These are phyloP conservation scores for Ailuropoda melanoleuca DNA, from an alignment of 2,113 vertebrate species.

Conservation along the genomic window DNA sequence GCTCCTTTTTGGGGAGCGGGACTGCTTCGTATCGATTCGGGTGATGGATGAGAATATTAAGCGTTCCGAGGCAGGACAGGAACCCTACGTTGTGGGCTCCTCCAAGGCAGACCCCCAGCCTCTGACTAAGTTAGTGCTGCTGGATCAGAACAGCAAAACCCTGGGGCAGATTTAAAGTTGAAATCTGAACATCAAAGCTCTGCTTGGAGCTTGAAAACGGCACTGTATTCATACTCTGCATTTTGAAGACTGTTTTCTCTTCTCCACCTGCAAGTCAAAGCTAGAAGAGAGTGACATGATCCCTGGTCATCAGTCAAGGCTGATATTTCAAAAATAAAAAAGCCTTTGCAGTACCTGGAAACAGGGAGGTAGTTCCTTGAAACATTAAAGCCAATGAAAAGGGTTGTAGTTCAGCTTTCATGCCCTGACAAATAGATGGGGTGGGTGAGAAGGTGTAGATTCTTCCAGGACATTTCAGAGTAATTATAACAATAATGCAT, in stretches of 20 bases:
- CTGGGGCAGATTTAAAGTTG: conserved; percentile 19
- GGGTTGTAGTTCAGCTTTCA: conserved; percentile 75
- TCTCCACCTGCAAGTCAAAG: not conserved
- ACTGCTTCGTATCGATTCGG: conserved; percentile 71
- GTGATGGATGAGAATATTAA: conserved; percentile 82
- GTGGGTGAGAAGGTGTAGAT: conserved; percentile 73
- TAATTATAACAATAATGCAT: conserved; percentile 89
- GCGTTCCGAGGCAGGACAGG: conserved; percentile 40
- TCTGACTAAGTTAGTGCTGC: conserved; percentile 46
- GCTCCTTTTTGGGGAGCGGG: conserved; percentile 77
- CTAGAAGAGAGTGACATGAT: not conserved
- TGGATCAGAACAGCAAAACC: conserved; percentile 40
- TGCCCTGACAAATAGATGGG: conserved; percentile 85
- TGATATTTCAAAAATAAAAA: not conserved
- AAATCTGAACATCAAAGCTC: not conserved
- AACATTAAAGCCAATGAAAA: conserved; percentile 47
- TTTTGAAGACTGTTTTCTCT: not conserved
- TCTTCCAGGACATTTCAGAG: conserved; percentile 83
- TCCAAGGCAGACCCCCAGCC: conserved; percentile 3
- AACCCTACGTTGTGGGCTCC: conserved; percentile 1
- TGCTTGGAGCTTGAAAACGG: not conserved
- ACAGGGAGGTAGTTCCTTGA: not conserved
- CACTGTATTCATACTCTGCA: not conserved
- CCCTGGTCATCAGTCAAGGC: not conserved
- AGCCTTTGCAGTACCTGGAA: not conserved